Evolutionary conservation across 2,113 vertebrate genomes (phyloP).

Genomic region (Laticauda colubrina): DNA sequence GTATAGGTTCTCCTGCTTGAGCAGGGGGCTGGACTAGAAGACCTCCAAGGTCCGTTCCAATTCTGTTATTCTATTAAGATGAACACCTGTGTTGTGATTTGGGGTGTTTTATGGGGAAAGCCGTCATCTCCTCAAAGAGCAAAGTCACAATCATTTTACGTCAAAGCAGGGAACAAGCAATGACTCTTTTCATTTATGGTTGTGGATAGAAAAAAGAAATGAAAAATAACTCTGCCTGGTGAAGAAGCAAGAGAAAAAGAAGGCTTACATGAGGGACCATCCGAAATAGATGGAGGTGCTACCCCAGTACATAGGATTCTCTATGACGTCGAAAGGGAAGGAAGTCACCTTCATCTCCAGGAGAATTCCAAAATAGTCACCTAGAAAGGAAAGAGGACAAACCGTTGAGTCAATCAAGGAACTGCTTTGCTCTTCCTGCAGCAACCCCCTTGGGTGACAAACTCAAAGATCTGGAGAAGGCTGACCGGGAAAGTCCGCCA

Average conservation of each 20-base stretch:
- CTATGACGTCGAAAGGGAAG: constrained; percentile 87
- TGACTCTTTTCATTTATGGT: not conserved
- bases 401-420: not conserved
- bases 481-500: not conserved
- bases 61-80: not conserved
- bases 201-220: not conserved
- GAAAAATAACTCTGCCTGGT: not conserved
- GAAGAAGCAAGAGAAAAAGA: not conserved
- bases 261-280: constrained; percentile 90
- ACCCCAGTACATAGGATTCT: constrained; percentile 99
- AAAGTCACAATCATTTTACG: not conserved
- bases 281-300: constrained; percentile 92
- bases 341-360: constrained; percentile 86
- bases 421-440: not conserved
- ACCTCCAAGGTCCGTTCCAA: too few species aligned
- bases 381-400: constrained; percentile 61
- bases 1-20: too few species aligned
- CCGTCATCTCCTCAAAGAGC: not conserved
- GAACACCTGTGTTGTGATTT: not conserved
- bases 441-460: not conserved
- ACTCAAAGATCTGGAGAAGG: not conserved
- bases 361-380: constrained; percentile 94
- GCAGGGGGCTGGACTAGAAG: too few species aligned
- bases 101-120: not conserved
- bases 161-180: not conserved